Evolutionary conservation across 2,113 vertebrate species (phyloP).

Genomic region (Cavia porcellus): DNA sequence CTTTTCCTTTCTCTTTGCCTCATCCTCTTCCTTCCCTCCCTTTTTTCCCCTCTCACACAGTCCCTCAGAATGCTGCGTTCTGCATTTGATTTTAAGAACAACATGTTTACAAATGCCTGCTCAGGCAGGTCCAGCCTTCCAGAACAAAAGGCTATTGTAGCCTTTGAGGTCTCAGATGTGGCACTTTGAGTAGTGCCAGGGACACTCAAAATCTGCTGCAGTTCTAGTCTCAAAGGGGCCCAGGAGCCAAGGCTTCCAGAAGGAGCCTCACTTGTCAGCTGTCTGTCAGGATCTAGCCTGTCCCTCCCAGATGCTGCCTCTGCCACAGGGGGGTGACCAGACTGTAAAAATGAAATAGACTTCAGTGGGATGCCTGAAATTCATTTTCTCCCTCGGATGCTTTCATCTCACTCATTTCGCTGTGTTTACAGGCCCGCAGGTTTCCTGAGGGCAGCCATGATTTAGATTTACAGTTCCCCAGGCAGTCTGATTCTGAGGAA

Average conservation of each 20-base stretch:
- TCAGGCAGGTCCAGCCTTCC: constrained; percentile 41
- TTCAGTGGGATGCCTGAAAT: constrained; percentile 88
- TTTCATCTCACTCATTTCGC: constrained; percentile 87
- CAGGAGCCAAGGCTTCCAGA: constrained; percentile 71
- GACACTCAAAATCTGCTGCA: neutral
- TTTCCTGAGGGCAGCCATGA: constrained; percentile 88
- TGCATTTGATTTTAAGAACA: constrained; percentile 52
- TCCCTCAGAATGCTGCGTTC: neutral
- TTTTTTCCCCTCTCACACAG: neutral
- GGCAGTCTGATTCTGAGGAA: constrained; percentile 86
- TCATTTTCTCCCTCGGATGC: constrained; percentile 87
- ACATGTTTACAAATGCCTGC: constrained; percentile 43
- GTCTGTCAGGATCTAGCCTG: constrained; percentile 80
- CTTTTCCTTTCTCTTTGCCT: neutral
- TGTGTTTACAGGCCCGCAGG: constrained; percentile 87
- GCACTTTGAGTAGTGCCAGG: neutral
- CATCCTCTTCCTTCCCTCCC: neutral
- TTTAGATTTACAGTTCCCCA: constrained; percentile 88
- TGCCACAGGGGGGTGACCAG: constrained; percentile 75
- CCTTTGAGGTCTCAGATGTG: neutral
- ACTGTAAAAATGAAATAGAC: constrained; percentile 87
- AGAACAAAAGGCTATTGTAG: neutral
- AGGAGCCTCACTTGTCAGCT: constrained; percentile 76
- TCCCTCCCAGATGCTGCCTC: constrained; percentile 76
- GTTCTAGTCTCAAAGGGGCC: constrained; percentile 35